Evolutionary conservation across 2,888 invertebrate species (phyloP), one percentile per base, ranked within the genome.

Genomic region (Drosophila neonasuta): DNA sequence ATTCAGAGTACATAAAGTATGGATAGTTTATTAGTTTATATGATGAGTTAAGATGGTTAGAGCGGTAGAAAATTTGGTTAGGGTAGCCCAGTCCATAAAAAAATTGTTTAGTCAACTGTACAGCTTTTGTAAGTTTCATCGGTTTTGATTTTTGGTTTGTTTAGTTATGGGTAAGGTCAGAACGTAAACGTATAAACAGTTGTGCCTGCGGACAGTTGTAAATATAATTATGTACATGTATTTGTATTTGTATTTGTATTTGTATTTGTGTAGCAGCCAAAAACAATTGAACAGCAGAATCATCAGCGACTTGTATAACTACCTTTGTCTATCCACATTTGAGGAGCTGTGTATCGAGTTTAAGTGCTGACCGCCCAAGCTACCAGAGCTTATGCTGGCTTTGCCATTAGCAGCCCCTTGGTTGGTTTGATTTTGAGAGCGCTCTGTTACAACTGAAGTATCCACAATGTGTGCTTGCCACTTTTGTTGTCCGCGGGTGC

Each of bases 401-500:
- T 41, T 41, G 84, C 77, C 24, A 24, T 24, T 4, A 24, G 24
- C 24, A 24, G 24, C 6, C 6, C 24, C 59, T 78, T 83, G 46
- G 92, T 92, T 69, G 32, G 63, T 71, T 45, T 67, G 68, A 58
- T 77, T 83, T 42, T 66, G 65, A 3, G 39, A 7, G 2, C 49
- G 63, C 30, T 68, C 64, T 30, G 51, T 36, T 56, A 32, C 62
- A 13, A 56, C 34, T 52, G 52, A 13, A 91, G 91, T 75, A 91
- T 91, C 79, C 92, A 92, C 61, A 42, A 17, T 20, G 89, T 92
- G 87, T 90, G 92, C 82, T 64, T 88, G 88, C 90, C 90, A 91
- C 61, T 89, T 92, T 46, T 90, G 89, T 79, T 91, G 91, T 79
- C 92, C 92, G 71, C 91, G 91, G 46, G 84, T 80, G 75, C 91